phyloP scores from a whole-genome alignment of 2,797 vertebrate genomes.

The Rachycentron canadum region DNA sequence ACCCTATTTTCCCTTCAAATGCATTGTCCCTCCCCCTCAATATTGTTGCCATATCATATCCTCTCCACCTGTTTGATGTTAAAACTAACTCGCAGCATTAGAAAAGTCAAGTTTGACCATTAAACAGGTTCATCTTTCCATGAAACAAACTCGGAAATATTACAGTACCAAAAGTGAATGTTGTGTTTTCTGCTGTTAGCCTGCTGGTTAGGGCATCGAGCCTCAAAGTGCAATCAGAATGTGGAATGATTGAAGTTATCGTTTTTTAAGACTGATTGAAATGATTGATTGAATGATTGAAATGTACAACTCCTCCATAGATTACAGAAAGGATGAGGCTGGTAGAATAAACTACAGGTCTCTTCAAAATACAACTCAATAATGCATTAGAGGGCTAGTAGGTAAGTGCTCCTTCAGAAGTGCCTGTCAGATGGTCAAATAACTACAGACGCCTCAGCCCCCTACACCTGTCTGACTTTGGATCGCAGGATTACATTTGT shows the following conservation, averaged over 20 bases:
- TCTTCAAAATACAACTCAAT: too few species aligned
- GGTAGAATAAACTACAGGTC: too few species aligned
- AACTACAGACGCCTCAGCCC: too few species aligned
- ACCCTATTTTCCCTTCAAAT: conserved; percentile 73
- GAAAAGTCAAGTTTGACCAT: conserved; percentile 24
- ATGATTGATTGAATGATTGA: too few species aligned
- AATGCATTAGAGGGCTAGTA: too few species aligned
- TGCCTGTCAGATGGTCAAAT: too few species aligned
- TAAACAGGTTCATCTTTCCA: conserved; percentile 10
- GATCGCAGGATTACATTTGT: neutral
- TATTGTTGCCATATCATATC: conserved; percentile 49
- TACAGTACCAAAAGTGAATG: neutral
- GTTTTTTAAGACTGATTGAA: too few species aligned
- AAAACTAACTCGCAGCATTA: conserved; percentile 46
- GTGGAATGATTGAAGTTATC: neutral
- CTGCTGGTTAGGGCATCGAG: neutral
- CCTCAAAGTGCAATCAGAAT: neutral
- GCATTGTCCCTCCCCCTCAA: conserved; percentile 46
- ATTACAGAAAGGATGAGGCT: too few species aligned
- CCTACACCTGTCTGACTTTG: neutral
- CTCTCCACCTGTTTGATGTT: conserved; percentile 75
- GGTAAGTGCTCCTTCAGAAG: too few species aligned
- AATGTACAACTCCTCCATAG: too few species aligned
- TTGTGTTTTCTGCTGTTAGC: conserved; percentile 10
- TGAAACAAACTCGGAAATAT: conserved; percentile 7